Evolutionary conservation across 2,113 vertebrate species (phyloP).

Genomic region (Opisthocomus hoazin): DNA sequence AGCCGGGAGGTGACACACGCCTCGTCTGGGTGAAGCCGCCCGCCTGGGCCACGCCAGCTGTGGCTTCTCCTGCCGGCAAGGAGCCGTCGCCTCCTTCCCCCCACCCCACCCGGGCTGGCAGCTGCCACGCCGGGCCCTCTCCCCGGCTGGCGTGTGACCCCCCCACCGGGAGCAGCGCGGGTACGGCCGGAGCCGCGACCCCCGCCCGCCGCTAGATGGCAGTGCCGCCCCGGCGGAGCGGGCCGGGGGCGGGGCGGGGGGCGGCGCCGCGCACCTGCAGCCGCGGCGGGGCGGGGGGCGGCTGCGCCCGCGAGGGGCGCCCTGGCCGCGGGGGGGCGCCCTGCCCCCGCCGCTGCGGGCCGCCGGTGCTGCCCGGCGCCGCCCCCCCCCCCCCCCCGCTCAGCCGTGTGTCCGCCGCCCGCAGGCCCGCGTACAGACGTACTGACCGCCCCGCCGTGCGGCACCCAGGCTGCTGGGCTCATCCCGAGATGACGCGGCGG

Average conservation of each 20-base stretch:
- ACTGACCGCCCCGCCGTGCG: too few relatives aligned
- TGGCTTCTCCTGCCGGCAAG: fast-evolving
- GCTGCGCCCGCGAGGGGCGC: not conserved
- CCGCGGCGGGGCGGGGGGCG: not conserved
- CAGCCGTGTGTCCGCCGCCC: too few relatives aligned
- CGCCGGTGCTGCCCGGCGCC: too few relatives aligned
- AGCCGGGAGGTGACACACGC: not conserved
- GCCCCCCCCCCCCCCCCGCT: too few relatives aligned
- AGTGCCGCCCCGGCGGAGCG: not conserved
- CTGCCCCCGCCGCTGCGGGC: not conserved
- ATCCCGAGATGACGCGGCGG: too few relatives aligned
- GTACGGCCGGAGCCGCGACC: too few relatives aligned
- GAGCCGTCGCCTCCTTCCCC: too few relatives aligned
- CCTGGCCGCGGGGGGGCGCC: not conserved
- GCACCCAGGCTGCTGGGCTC: too few relatives aligned
- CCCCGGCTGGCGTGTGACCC: fast-evolving
- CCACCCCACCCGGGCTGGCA: too few relatives aligned
- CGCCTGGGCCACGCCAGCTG: fast-evolving
- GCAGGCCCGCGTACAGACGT: too few relatives aligned
- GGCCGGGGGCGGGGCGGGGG: not conserved
- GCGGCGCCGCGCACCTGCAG: not conserved
- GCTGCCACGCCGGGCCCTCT: not conserved
- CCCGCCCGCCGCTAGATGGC: slow-evolving; percentile 16
- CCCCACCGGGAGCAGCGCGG: not conserved
- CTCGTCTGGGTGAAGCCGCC: fast-evolving